Conservation (phyloP, 2,113 vertebrate genomes). For the Chionis minor region DNA sequence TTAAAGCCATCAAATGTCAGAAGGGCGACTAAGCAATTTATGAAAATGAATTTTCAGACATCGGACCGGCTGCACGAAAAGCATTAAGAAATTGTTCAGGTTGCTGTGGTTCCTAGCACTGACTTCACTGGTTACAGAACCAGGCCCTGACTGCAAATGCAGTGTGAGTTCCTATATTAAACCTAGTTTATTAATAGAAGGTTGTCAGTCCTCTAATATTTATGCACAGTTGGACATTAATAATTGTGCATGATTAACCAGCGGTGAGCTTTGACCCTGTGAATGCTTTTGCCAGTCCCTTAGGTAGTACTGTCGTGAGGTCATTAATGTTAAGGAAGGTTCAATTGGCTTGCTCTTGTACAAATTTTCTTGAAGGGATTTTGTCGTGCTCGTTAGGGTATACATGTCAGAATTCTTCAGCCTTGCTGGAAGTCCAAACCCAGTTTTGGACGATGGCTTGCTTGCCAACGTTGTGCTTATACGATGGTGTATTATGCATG, state of each 20-base stretch:
- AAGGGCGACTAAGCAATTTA: neutral
- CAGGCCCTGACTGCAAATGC: neutral
- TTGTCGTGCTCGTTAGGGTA: neutral
- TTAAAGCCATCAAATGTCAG: neutral
- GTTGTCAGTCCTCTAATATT: neutral
- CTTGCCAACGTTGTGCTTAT: conserved; percentile 20
- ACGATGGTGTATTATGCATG: conserved; percentile 20
- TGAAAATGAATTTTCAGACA: neutral
- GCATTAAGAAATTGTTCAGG: neutral
- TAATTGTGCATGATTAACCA: neutral
- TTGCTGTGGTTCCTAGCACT: neutral
- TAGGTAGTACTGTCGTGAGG: neutral
- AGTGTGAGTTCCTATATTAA: neutral
- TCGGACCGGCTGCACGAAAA: neutral
- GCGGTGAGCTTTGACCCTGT: neutral
- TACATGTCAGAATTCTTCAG: neutral
- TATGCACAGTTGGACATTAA: neutral
- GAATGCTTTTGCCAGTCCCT: neutral
- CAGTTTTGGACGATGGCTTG: conserved; percentile 25
- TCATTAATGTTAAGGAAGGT: neutral
- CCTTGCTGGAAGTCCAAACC: neutral
- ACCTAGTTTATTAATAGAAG: neutral
- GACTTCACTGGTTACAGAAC: neutral
- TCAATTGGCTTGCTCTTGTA: neutral
- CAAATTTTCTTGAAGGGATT: neutral